Evolutionary conservation across 2,113 vertebrate genomes (phyloP), one percentile per base, ranked within the genome.

Genomic region (Isurus oxyrinchus): DNA sequence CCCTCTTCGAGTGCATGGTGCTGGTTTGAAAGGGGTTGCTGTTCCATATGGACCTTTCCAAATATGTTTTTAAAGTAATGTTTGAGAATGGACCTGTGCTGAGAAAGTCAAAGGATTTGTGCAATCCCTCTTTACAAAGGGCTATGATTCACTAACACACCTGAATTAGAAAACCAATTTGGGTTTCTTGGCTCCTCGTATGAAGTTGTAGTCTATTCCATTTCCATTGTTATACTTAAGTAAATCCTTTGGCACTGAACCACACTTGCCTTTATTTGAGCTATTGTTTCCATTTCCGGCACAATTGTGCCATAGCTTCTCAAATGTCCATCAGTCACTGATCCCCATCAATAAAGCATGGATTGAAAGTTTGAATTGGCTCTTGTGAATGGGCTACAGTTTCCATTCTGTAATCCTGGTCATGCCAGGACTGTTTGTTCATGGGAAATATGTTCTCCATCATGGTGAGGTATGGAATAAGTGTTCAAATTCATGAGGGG

Each of bases 391-490:
- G 3, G 13, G 14, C 69, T 7, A 31, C 69, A 31, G 72, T 8
- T 76, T 84, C 79, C 79, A 84, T 72, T 31, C 69, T 19, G 23
- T 72, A 8, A 6, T 31, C 27, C 69, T 31, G 27, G 25, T 72
- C 76, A 81, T 11, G 16, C 1, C 79, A 84, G 40, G 3, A 13
- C n/a, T 84, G n/a, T n/a, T n/a, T 44, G n/a, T 14, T 84, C n/a
- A 16, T 40, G 14, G n/a, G n/a, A 11, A 16, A 81, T 4, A 19
- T 40, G 13, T 13, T 5, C 44, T 84, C 79, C 44, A 44, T 84
- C 79, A 84, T 19, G 21, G 13, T 16, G 1, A n/a, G 0, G n/a
- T n/a, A 14, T 5, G 72, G 0, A 2, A 0, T 7, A 35, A 2
- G 1, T 76, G 13, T 13, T 76, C 72, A 76, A 35, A 35, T 35